Evolutionary conservation across 2,888 invertebrate genomes (phyloP).

Genomic region (Aethes cnicana): DNA sequence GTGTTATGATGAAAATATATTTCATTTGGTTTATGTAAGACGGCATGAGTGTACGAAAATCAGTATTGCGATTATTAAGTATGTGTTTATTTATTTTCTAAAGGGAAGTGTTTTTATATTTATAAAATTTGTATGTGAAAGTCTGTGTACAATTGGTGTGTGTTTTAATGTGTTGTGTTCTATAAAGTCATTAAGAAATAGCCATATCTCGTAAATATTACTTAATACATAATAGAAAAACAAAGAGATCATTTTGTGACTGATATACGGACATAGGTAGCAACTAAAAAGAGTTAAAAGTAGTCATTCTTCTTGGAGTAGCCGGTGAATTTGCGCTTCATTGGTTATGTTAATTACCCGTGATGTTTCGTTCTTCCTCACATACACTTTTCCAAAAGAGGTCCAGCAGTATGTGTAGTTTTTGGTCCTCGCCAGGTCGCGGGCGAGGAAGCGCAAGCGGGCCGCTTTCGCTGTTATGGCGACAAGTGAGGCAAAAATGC

Average conservation of each 20-base stretch:
- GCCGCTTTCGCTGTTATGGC: constrained; percentile 1
- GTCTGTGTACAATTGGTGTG: too few species aligned
- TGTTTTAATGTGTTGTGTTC: too few species aligned
- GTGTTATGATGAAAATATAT: too few species aligned
- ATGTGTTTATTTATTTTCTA: too few species aligned
- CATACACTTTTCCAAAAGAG: constrained; percentile 14
- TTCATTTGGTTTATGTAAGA: too few species aligned
- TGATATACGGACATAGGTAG: not conserved
- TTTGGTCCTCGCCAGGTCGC: constrained; percentile 2
- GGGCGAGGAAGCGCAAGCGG: constrained; percentile 2
- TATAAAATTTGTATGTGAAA: too few species aligned
- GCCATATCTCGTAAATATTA: too few species aligned
- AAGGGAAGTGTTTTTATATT: too few species aligned
- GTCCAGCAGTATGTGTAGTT: constrained; percentile 20
- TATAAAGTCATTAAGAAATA: too few species aligned
- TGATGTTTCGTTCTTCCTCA: constrained; percentile 9
- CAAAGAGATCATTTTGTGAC: not conserved
- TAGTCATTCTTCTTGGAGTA: constrained; percentile 13
- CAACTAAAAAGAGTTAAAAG: not conserved
- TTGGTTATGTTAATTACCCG: constrained; percentile 10
- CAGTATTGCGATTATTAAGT: too few species aligned
- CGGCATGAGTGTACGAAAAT: too few species aligned
- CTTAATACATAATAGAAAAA: not conserved
- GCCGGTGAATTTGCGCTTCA: constrained; percentile 12
- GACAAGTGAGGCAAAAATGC: too few species aligned